phyloP scores from a whole-genome alignment of 2,888 invertebrate genomes.

The Malthinus seriepunctatus region DNA sequence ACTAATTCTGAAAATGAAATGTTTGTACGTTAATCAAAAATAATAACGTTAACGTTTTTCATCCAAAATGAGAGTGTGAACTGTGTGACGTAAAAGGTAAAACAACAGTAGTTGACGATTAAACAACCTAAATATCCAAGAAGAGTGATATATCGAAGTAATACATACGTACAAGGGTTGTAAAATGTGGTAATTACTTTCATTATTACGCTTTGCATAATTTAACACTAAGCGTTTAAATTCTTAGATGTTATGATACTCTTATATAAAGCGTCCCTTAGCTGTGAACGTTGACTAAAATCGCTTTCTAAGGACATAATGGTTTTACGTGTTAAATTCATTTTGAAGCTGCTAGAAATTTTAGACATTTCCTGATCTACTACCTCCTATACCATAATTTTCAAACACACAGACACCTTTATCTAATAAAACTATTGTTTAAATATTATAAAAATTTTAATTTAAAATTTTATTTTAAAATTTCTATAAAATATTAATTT shows the following conservation, averaged over 20 bases:
- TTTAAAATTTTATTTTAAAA: too few relatives aligned
- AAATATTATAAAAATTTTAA: too few relatives aligned
- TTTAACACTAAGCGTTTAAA: constrained; percentile 31
- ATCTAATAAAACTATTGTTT: too few relatives aligned
- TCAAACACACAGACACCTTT: too few relatives aligned
- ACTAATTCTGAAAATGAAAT: too few relatives aligned
- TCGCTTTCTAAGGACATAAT: constrained; percentile 25
- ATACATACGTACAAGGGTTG: constrained; percentile 27
- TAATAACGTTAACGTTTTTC: too few relatives aligned
- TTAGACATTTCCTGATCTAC: constrained; percentile 16
- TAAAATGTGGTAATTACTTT: constrained; percentile 33
- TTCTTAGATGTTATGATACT: constrained; percentile 30
- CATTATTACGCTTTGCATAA: constrained; percentile 35
- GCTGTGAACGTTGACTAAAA: constrained; percentile 24
- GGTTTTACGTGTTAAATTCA: constrained; percentile 27
- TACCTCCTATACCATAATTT: not conserved
- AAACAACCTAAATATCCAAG: constrained; percentile 13
- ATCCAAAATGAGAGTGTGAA: too few relatives aligned
- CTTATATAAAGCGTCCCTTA: constrained; percentile 25
- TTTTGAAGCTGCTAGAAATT: constrained; percentile 20
- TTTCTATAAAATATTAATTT: too few relatives aligned
- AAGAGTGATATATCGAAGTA: constrained; percentile 25
- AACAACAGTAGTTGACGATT: constrained; percentile 9
- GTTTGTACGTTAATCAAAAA: too few relatives aligned
- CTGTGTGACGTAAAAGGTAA: too few relatives aligned